Conservation (phyloP, 1,140 invertebrate species). For the Neelides sp. region DNA sequence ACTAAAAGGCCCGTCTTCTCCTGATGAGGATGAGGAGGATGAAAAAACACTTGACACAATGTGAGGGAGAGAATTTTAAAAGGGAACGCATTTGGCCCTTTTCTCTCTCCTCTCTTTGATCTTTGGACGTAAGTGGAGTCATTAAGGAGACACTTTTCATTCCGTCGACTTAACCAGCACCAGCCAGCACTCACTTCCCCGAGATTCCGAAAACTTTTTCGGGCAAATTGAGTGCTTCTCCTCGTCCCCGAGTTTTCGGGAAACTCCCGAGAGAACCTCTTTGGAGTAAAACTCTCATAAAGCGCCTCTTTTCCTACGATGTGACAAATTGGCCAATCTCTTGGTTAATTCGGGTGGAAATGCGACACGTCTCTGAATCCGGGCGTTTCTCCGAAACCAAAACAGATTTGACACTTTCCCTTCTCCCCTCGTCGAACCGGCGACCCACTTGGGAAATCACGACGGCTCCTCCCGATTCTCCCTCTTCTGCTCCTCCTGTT, state of each 20-base stretch:
- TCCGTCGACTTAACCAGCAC: not conserved
- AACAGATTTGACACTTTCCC: slow-evolving; percentile 30
- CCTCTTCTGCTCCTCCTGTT: slow-evolving; percentile 11
- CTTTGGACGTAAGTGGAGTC: slow-evolving; percentile 26
- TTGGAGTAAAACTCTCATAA: slow-evolving; percentile 21
- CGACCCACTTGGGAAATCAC: slow-evolving; percentile 28
- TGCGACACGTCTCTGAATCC: slow-evolving; percentile 24
- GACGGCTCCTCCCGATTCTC: slow-evolving; percentile 14
- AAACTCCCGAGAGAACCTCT: not conserved
- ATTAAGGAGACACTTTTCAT: slow-evolving; percentile 28
- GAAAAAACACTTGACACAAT: slow-evolving; percentile 20
- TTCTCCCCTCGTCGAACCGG: slow-evolving; percentile 5
- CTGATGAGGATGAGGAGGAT: not conserved
- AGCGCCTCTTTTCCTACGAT: slow-evolving; percentile 28
- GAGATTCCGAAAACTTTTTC: not conserved
- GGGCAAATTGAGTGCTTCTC: slow-evolving; percentile 13
- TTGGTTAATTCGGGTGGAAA: slow-evolving; percentile 31
- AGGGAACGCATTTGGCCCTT: slow-evolving; percentile 12
- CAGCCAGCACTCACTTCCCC: not conserved
- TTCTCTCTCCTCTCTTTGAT: slow-evolving; percentile 25
- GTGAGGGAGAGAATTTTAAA: slow-evolving; percentile 24
- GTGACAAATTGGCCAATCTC: slow-evolving; percentile 31
- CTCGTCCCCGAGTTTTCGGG: not conserved
- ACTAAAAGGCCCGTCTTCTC: not conserved
- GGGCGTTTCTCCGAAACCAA: slow-evolving; percentile 9